These are phyloP conservation scores for Ametastegia equiseti DNA, from an alignment of 2,888 invertebrate genomes.

Conservation along the genomic window DNA sequence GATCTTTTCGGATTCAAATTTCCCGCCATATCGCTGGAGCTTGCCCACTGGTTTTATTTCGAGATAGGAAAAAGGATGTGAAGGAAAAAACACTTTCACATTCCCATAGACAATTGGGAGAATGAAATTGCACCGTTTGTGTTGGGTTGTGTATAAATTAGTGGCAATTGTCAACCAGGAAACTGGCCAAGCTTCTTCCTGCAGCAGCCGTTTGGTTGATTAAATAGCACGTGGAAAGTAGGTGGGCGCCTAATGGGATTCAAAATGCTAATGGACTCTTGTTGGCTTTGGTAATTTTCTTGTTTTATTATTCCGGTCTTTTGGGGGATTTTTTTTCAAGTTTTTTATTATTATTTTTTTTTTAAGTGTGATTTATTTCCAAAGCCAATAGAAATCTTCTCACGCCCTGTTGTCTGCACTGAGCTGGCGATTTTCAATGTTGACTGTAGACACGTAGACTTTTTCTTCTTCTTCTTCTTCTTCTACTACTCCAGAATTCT, in stretches of 20 bases:
- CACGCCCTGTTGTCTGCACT: no score
- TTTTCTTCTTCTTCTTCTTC: no score
- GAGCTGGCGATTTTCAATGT: not conserved
- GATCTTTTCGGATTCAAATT: not conserved
- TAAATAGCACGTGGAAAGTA: not conserved
- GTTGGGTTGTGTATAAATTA: not conserved
- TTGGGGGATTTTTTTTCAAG: not conserved
- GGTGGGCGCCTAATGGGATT: not conserved
- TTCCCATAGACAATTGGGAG: constrained; percentile 6
- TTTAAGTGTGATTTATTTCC: no score
- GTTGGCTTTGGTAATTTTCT: not conserved
- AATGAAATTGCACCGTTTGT: not conserved
- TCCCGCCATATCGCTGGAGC: not conserved
- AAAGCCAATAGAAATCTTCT: no score
- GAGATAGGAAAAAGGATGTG: not conserved
- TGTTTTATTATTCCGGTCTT: not conserved
- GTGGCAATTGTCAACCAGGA: constrained; percentile 3
- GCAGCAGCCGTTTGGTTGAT: not conserved
- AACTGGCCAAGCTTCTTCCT: not conserved
- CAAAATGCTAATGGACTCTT: not conserved
- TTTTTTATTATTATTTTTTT: not conserved
- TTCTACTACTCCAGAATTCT: not conserved
- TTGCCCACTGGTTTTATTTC: not conserved
- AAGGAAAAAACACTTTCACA: not conserved
- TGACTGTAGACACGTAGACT: not conserved